Conservation (phyloP, 2,888 invertebrate species). For the Phengaris alcon region DNA sequence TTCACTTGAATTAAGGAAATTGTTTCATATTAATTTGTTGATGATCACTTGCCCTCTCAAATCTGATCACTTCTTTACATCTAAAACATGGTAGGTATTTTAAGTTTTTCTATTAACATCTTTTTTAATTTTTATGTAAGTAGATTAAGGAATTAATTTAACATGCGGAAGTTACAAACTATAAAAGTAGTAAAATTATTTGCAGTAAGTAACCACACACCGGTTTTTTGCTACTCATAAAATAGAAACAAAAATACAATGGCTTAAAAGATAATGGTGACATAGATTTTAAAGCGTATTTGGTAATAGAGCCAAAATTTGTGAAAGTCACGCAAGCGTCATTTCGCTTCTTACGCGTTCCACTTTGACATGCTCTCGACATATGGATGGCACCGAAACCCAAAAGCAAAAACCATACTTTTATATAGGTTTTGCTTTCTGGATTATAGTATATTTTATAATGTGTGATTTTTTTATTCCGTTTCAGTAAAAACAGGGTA, state of each 20-base stretch:
- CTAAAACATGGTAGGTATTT: not conserved
- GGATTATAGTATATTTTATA: no score
- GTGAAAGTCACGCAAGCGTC: constrained; percentile 75
- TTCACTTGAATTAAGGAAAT: constrained; percentile 52
- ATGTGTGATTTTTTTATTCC: no score
- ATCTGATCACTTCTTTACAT: not conserved
- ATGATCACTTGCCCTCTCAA: not conserved
- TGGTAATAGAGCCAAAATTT: constrained; percentile 76
- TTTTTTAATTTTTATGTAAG: no score
- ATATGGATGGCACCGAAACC: constrained; percentile 71
- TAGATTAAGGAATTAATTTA: no score
- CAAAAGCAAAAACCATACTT: constrained; percentile 53
- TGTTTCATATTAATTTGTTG: constrained; percentile 35
- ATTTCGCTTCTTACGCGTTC: constrained; percentile 71
- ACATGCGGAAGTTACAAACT: not conserved
- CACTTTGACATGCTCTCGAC: constrained; percentile 65
- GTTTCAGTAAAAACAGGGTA: no score
- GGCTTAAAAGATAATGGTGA: constrained; percentile 72
- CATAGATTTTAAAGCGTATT: constrained; percentile 78
- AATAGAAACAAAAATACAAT: constrained; percentile 43
- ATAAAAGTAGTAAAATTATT: constrained; percentile 5
- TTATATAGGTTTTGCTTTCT: constrained; percentile 30
- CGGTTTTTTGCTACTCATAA: not conserved
- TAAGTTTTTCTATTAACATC: not conserved
- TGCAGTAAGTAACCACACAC: not conserved